These are phyloP conservation scores for Myotis lucifugus DNA, from an alignment of 2,113 vertebrate genomes.

Conservation along the genomic window DNA sequence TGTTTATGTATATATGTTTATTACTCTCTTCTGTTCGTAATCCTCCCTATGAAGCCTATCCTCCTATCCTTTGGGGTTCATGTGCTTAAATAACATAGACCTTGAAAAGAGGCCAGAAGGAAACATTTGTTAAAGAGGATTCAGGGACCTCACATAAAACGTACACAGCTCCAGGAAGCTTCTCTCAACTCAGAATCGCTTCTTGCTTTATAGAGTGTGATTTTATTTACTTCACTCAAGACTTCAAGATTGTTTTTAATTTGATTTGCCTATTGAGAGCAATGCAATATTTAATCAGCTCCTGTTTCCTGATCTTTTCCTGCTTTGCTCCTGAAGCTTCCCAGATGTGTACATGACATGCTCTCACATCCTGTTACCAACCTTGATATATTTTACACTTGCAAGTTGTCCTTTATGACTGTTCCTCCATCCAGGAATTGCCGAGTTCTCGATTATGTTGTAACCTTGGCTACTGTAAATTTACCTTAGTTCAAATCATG, in stretches of 20 bases:
- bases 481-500: slow-evolving; percentile 61
- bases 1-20: neutral
- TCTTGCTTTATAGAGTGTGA: slow-evolving; percentile 36
- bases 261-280: slow-evolving; percentile 53
- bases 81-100: neutral
- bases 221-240: slow-evolving; percentile 13
- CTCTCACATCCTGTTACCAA: slow-evolving; percentile 17
- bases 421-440: slow-evolving; percentile 81
- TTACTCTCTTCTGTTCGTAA: neutral
- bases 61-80: neutral
- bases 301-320: slow-evolving; percentile 50
- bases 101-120: neutral
- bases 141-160: neutral
- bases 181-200: neutral
- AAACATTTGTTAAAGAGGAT: slow-evolving; percentile 5
- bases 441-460: slow-evolving; percentile 72
- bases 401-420: neutral
- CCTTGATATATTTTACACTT: slow-evolving; percentile 62
- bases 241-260: slow-evolving; percentile 43
- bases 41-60: neutral
- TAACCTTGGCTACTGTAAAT: slow-evolving; percentile 81
- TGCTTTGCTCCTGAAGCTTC: slow-evolving; percentile 47
- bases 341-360: slow-evolving; percentile 52
- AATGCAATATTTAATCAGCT: slow-evolving; percentile 50
- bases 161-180: neutral